phyloP scores from a whole-genome alignment of 2,888 invertebrate genomes.

The Spodoptera exigua region DNA sequence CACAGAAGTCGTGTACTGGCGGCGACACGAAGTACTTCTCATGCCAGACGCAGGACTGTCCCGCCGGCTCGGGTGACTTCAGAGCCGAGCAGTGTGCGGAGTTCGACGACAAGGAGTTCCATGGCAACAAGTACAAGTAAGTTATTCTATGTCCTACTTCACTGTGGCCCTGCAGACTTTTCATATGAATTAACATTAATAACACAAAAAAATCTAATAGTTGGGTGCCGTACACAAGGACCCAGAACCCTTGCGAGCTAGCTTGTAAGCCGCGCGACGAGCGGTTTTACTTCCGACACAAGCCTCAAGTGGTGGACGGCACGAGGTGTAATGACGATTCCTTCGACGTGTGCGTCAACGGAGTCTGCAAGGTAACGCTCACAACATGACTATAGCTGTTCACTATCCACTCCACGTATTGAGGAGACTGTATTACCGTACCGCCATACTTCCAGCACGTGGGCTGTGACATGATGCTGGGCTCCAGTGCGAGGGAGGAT shows the following conservation, averaged over 20 bases:
- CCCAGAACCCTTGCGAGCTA: constrained; percentile 97
- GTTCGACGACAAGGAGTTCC: constrained; percentile 94
- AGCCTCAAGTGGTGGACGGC: constrained; percentile 94
- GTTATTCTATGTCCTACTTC: constrained; percentile 34
- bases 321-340: constrained; percentile 95
- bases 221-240: constrained; percentile 96
- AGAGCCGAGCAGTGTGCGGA: constrained; percentile 96
- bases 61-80: constrained; percentile 93
- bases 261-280: constrained; percentile 98
- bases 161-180: too few species aligned
- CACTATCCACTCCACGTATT: too few species aligned
- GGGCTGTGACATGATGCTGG: constrained; percentile 98
- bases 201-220: too few species aligned
- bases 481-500: constrained; percentile 95
- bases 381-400: too few species aligned
- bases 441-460: constrained; percentile 90
- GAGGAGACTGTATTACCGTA: too few species aligned
- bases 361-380: constrained; percentile 93
- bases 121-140: constrained; percentile 94
- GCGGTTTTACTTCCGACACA: constrained; percentile 96
- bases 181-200: too few species aligned
- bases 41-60: constrained; percentile 97
- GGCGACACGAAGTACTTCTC: constrained; percentile 95
- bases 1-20: constrained; percentile 91
- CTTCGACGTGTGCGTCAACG: constrained; percentile 98